Base-by-base conservation (phyloP, 53 echinoderm and acorn worm genomes). In the Echinometra lucunter region DNA sequence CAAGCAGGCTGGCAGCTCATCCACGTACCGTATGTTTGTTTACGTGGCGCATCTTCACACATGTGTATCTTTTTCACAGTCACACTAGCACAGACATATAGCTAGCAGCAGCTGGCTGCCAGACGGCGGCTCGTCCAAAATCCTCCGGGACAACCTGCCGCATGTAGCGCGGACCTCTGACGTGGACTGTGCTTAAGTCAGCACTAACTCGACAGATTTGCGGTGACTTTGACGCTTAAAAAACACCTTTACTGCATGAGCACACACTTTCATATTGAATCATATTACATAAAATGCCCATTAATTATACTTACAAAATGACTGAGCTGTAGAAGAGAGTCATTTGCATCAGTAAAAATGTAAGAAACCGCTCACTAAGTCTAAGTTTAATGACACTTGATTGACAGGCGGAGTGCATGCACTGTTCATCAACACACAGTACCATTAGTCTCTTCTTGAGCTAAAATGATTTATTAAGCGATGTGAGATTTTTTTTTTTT, bases 21-120 rank as follows among this genome's bases (percentile, higher is more conserved):
- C 89, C 63, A 58, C 89, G 32, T n/a, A n/a, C n/a, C n/a, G n/a
- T n/a, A n/a, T n/a, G n/a, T 30, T 89, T 89, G 89, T 89, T 89
- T 58, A 89, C 89, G 89, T 89, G 89, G 89, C 89, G 89, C 89
- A 60, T 88, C 88, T 88, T 45, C 45, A 6, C 55, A 30, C 78
- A 75, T 40, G 40, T 38, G 6, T 34, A 17, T 18, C 4, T 17
- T 16, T 19, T 34, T 32, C 40, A 34, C 75, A 38, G 21, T 8
- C 18, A 9, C 49, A n/a, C n/a, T n/a, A n/a, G n/a, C n/a, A n/a
- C n/a, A n/a, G n/a, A n/a, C n/a, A n/a, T n/a, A n/a, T n/a, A n/a
- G n/a, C n/a, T n/a, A 28, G n/a, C 49, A 49, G 85, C 47, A n/a
- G 11, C 38, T 47, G 47, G 11, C 11, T 85, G n/a, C 1, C 28